phyloP scores from a whole-genome alignment of 2,888 invertebrate genomes.

The Thelaira solivaga region DNA sequence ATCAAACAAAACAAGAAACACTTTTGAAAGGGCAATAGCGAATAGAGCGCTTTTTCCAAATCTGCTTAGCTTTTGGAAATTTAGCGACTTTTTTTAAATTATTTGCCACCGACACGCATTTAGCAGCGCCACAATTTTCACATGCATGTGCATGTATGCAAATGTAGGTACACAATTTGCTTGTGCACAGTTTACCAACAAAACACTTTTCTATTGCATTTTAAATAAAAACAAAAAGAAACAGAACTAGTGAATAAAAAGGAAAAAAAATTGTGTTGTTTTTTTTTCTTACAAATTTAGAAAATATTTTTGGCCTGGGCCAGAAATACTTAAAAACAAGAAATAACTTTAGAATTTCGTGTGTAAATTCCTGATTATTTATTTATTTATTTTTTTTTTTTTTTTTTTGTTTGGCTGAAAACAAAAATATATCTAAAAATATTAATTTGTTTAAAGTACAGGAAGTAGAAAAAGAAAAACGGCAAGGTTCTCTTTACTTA shows the following conservation, averaged over 20 bases:
- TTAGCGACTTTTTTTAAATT: no score
- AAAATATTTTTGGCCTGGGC: slow-evolving; percentile 71
- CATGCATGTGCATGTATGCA: background rate
- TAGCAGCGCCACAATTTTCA: slow-evolving; percentile 39
- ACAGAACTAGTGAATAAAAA: background rate
- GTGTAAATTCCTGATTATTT: slow-evolving; percentile 11
- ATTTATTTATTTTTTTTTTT: no score
- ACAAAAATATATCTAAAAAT: no score
- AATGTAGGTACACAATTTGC: background rate
- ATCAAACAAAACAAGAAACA: no score
- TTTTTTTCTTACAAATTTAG: slow-evolving; percentile 72
- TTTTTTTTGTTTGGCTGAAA: no score
- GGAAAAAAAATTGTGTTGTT: slow-evolving; percentile 10
- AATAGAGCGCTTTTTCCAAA: background rate
- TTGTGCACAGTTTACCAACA: background rate
- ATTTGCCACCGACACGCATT: slow-evolving; percentile 39
- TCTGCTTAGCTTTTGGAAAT: background rate
- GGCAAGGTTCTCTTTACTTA: no score
- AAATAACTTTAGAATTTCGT: slow-evolving; percentile 9
- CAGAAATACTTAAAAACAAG: slow-evolving; percentile 46
- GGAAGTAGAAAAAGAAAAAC: no score
- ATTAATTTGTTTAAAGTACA: no score
- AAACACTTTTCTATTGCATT: background rate
- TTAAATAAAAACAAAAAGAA: slow-evolving; percentile 21
- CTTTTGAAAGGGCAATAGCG: slow-evolving; percentile 28